Percentiles rank a stretch among this genome's conserved stretches.
Conservation (phyloP, 1,140 invertebrate species). For the Monochamus saltuarius region DNA sequence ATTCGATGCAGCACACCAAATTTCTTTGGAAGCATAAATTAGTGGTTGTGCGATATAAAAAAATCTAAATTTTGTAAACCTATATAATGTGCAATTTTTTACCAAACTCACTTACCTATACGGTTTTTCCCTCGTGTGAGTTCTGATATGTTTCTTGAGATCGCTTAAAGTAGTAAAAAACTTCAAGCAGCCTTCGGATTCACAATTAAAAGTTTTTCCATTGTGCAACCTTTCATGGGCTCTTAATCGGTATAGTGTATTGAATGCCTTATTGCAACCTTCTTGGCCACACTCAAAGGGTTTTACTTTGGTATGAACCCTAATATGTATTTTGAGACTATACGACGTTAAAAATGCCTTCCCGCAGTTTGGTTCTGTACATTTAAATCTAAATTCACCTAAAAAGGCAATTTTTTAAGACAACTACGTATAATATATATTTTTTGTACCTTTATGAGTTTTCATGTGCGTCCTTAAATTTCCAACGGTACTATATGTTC, state of each 20-base stretch:
- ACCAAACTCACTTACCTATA: slow-evolving; percentile 77
- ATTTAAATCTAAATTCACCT: slow-evolving; percentile 95
- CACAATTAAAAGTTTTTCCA: slow-evolving; percentile 94
- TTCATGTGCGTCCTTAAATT: slow-evolving; percentile 95
- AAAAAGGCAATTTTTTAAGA: slow-evolving; percentile 46
- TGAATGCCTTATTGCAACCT: slow-evolving; percentile 90
- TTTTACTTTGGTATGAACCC: slow-evolving; percentile 94
- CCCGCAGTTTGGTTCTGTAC: slow-evolving; percentile 81
- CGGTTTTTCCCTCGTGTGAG: slow-evolving; percentile 89
- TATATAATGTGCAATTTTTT: too few relatives aligned
- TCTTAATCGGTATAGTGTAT: slow-evolving; percentile 88
- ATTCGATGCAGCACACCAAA: too few relatives aligned
- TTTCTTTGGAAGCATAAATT: too few relatives aligned
- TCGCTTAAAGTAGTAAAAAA: slow-evolving; percentile 93
- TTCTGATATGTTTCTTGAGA: slow-evolving; percentile 88
- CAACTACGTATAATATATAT: not conserved
- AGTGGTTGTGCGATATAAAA: too few relatives aligned
- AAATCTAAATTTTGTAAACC: too few relatives aligned
- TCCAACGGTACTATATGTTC: slow-evolving; percentile 91
- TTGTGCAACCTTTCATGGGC: slow-evolving; percentile 91
- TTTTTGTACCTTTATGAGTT: slow-evolving; percentile 85
- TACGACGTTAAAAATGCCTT: slow-evolving; percentile 95
- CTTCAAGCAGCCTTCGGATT: slow-evolving; percentile 79
- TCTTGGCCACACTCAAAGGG: slow-evolving; percentile 78
- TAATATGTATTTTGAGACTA: slow-evolving; percentile 91